Base-by-base conservation (phyloP, 2,113 vertebrate species). In the Acrocephalus arundinaceus region DNA sequence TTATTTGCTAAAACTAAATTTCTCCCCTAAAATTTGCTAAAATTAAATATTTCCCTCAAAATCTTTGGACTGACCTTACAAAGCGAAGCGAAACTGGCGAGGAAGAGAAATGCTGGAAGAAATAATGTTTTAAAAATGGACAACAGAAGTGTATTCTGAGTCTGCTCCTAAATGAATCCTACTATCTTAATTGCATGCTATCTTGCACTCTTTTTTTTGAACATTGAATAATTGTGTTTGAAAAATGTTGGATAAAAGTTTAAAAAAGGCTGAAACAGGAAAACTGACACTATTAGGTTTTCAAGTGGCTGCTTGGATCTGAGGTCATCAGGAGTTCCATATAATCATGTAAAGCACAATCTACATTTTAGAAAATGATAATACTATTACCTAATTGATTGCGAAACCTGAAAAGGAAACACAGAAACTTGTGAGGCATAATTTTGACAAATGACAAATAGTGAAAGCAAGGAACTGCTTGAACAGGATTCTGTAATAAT, bases 11-110 rank as follows among this genome's bases (percentile, higher is more conserved):
- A 84, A 85, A 66, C 1, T 6, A 72, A 80, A 25, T 49, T 1
- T 57, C 52, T 65, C 2, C 8, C 27, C 61, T 48, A 52, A 48
- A 84, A 35, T 76, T 30, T 80, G 7, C 8, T 81, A 33, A 61
- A 87, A 80, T 2, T 13, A 57, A 77, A 14, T n/a, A 1, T 37
- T 68, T 67, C 5, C 8, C 14, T 55, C 41, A 72, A 45, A 92
- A 66, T 65, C 6, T 14, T 73, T 54, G 27, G 9, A 16, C 28
- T 54, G 18, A 8, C 20, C 39, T 78, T 58, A 54, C 25, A 49
- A 48, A 52, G 11, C 0, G 0, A 65, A 12, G 8, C 30, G 2
- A 37, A 62, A 30, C 11, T 58, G 3, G 3, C 28, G 25, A 82
- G 8, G 21, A 84, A 86, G 24, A 65, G 24, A 79, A 70, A 67